Evolutionary conservation across 1,140 invertebrate genomes (phyloP).

Genomic region (Caenorhabditis remanei): DNA sequence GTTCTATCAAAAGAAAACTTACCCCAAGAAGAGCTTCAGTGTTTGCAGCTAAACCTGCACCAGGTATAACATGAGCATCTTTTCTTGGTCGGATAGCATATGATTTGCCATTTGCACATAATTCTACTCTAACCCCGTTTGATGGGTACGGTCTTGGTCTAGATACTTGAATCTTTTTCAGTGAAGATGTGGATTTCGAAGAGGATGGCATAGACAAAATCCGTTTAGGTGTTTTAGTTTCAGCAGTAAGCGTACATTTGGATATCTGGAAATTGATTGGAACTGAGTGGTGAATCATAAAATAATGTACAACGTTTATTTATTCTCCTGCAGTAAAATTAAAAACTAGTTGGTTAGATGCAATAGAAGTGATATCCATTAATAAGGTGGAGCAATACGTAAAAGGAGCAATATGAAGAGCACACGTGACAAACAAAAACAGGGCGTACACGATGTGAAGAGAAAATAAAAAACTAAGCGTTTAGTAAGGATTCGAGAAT

Average conservation of each 20-base stretch:
- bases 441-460: not conserved
- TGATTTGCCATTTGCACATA: slow-evolving; percentile 17
- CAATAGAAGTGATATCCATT: not conserved
- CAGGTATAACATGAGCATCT: slow-evolving; percentile 27
- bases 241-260: slow-evolving; percentile 19
- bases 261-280: not conserved
- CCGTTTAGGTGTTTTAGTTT: slow-evolving; percentile 11
- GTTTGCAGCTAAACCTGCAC: slow-evolving; percentile 20
- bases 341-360: not conserved
- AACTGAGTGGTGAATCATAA: not conserved
- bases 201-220: slow-evolving; percentile 15
- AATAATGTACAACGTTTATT: not conserved
- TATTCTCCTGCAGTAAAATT: not conserved
- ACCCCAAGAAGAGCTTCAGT: slow-evolving; percentile 37
- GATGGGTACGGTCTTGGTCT: slow-evolving; percentile 33
- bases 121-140: slow-evolving; percentile 8
- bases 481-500: not conserved
- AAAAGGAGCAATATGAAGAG: slow-evolving; percentile 6
- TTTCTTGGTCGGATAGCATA: slow-evolving; percentile 33
- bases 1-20: too few relatives aligned
- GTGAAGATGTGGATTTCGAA: slow-evolving; percentile 3
- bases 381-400: not conserved
- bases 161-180: slow-evolving; percentile 44
- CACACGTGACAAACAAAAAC: slow-evolving; percentile 25
- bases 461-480: not conserved